Conservation (phyloP, 2,113 vertebrate species). For the Neofelis nebulosa region DNA sequence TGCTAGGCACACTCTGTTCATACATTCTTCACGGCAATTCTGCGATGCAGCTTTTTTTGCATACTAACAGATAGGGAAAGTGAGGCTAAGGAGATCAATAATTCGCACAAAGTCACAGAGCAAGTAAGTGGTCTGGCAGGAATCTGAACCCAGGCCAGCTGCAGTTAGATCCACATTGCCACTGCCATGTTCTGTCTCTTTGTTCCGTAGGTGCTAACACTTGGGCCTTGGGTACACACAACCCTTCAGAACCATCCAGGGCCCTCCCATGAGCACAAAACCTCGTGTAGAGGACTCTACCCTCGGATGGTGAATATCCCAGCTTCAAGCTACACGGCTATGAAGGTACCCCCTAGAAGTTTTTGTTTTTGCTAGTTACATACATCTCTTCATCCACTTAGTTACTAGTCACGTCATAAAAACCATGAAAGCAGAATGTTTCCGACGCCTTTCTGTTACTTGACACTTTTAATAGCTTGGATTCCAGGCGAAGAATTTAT, state of each 20-base stretch:
- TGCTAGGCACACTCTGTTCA: not conserved
- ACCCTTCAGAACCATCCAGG: not conserved
- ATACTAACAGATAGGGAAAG: not conserved
- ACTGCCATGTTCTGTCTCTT: not conserved
- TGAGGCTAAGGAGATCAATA: not conserved
- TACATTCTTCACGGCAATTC: not conserved
- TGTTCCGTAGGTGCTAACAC: not conserved
- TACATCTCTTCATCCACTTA: not conserved
- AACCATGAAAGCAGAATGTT: not conserved
- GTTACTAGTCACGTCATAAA: not conserved
- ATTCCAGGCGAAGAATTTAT: not conserved
- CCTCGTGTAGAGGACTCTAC: not conserved
- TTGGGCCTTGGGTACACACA: not conserved
- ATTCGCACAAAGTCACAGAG: not conserved
- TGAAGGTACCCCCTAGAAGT: not conserved
- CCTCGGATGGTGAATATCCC: not conserved
- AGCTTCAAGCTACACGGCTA: not conserved
- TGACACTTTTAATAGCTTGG: conserved; percentile 1
- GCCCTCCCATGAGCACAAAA: not conserved
- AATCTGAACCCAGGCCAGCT: not conserved
- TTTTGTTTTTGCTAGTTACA: not conserved
- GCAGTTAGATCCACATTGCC: not conserved
- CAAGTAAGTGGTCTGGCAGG: not conserved
- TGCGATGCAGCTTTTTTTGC: not conserved
- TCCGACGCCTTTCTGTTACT: not conserved